Evolutionary conservation across 2,113 vertebrate species (phyloP).

Genomic region (Tamias sibiricus): DNA sequence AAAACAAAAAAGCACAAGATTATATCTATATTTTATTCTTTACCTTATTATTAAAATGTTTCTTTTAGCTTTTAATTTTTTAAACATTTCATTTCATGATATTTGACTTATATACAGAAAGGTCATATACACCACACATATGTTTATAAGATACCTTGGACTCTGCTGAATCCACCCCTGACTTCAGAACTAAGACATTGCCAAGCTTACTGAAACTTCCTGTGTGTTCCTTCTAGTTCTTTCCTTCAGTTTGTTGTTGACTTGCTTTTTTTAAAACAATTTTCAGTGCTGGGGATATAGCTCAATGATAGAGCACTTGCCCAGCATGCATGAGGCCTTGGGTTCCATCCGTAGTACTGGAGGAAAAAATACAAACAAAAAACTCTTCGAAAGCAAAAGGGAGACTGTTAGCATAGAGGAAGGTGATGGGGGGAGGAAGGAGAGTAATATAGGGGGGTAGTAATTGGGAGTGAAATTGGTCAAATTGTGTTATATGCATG

Average conservation of each 20-base stretch:
- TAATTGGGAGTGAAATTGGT: too few species aligned
- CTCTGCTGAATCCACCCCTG: background rate
- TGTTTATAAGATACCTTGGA: background rate
- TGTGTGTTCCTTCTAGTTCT: background rate
- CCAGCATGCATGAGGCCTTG: too few species aligned
- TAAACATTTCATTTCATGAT: background rate
- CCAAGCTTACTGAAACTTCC: background rate
- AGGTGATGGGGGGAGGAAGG: too few species aligned
- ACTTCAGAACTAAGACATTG: background rate
- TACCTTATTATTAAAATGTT: background rate
- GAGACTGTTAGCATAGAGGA: too few species aligned
- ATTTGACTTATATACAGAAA: background rate
- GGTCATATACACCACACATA: background rate
- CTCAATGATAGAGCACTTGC: too few species aligned
- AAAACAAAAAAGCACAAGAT: too few species aligned
- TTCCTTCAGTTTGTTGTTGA: background rate
- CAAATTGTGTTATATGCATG: too few species aligned
- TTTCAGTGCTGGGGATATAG: background rate
- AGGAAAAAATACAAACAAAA: too few species aligned
- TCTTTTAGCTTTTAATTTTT: background rate
- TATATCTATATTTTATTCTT: background rate
- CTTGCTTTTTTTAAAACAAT: background rate
- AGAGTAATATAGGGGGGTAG: too few species aligned
- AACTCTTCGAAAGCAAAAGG: too few species aligned
- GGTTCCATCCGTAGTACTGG: too few species aligned